Conservation (phyloP, 2,113 vertebrate genomes). For the Sebastes schlegelii region DNA sequence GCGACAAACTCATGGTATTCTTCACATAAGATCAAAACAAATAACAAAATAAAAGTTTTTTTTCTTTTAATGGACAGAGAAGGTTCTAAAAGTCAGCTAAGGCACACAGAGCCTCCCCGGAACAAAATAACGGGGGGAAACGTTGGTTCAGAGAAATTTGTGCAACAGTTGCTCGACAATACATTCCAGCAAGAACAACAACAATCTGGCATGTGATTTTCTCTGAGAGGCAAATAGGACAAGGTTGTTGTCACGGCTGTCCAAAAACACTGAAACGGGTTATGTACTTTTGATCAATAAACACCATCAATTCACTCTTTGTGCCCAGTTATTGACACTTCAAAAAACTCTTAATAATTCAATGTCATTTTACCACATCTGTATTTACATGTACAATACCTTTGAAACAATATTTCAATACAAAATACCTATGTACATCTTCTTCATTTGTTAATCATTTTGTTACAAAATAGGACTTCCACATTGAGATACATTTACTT, state of each 20-base stretch:
- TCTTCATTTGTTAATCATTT: slow-evolving; percentile 82
- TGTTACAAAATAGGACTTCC: slow-evolving; percentile 93
- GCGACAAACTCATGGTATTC: slow-evolving; percentile 76
- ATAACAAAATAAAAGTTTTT: slow-evolving; percentile 72
- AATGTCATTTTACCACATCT: slow-evolving; percentile 67
- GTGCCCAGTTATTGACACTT: slow-evolving; percentile 60
- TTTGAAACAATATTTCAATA: slow-evolving; percentile 78
- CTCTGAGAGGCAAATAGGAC: slow-evolving; percentile 81
- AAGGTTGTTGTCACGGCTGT: slow-evolving; percentile 62
- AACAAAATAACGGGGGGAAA: slow-evolving; percentile 41
- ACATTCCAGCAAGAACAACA: slow-evolving; percentile 92
- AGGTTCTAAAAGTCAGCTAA: slow-evolving; percentile 90
- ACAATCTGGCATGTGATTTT: slow-evolving; percentile 87
- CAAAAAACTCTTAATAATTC: slow-evolving; percentile 59
- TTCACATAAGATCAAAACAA: slow-evolving; percentile 66
- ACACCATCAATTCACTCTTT: slow-evolving; percentile 70
- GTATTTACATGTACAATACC: slow-evolving; percentile 81
- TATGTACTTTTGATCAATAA: slow-evolving; percentile 83
- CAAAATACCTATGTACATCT: slow-evolving; percentile 90
- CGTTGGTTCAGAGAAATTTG: slow-evolving; percentile 88
- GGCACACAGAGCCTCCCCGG: slow-evolving; percentile 91
- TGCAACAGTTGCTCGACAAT: slow-evolving; percentile 91
- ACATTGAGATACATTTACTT: slow-evolving; percentile 76
- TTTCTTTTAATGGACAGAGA: slow-evolving; percentile 85
- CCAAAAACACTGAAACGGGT: slow-evolving; percentile 78